Evolutionary conservation across 1,140 invertebrate genomes (phyloP).

Genomic region (Dreissena rostriformis): DNA sequence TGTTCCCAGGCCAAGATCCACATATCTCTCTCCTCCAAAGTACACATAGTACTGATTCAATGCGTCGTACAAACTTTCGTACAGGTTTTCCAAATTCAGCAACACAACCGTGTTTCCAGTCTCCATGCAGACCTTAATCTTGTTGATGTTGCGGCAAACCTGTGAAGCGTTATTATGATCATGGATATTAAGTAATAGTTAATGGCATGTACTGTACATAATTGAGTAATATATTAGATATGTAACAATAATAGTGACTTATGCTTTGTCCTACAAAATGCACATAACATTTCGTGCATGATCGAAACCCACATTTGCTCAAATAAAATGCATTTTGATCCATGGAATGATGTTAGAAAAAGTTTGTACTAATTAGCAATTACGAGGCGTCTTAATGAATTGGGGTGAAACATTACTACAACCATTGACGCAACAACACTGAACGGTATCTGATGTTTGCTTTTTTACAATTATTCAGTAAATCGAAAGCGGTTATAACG

Average conservation of each 20-base stretch:
- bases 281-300: neutral
- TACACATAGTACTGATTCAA: conserved; percentile 79
- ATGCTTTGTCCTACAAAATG: neutral
- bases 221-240: neutral
- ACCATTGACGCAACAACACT: neutral
- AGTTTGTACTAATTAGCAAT: neutral
- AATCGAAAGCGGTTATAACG: neutral
- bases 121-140: conserved; percentile 80
- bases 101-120: conserved; percentile 77
- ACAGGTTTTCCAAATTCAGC: conserved; percentile 78
- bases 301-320: neutral
- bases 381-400: neutral
- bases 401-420: no score
- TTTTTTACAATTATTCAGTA: neutral
- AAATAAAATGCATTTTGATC: neutral
- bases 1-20: conserved; percentile 78
- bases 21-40: conserved; percentile 75
- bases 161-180: conserved; percentile 48
- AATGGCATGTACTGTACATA: neutral
- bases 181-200: no score
- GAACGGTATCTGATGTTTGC: neutral
- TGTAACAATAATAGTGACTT: neutral
- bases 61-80: conserved; percentile 79
- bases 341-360: neutral
- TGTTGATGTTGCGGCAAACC: conserved; percentile 79